Conservation (phyloP, 2,888 invertebrate species). For the Meliscaeva auricollis region DNA sequence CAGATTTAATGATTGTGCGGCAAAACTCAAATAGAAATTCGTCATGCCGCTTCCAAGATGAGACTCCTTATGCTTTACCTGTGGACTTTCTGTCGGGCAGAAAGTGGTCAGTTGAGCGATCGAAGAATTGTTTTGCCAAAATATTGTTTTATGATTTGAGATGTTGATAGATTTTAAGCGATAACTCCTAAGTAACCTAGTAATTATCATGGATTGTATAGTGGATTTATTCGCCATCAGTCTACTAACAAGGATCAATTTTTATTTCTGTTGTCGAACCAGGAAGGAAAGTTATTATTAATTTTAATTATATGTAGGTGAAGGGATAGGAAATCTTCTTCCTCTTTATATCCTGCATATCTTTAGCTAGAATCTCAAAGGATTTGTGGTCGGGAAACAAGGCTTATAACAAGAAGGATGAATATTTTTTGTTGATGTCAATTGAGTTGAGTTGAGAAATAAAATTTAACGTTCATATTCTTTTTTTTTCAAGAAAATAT, state of each 20-base stretch:
- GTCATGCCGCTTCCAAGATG: constrained; percentile 60
- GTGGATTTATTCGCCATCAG: constrained; percentile 60
- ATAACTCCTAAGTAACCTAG: constrained; percentile 46
- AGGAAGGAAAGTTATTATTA: constrained; percentile 69
- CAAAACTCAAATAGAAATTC: constrained; percentile 74
- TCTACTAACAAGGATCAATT: constrained; percentile 65
- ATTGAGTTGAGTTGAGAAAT: background rate
- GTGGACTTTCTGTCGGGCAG: constrained; percentile 41
- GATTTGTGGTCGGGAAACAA: constrained; percentile 38
- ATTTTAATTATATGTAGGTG: constrained; percentile 58
- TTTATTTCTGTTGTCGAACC: too few species aligned
- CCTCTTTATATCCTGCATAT: constrained; percentile 33
- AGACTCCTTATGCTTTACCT: constrained; percentile 48
- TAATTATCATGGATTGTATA: constrained; percentile 55
- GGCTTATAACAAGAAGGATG: constrained; percentile 12
- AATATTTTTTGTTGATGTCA: background rate
- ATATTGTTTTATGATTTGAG: constrained; percentile 71
- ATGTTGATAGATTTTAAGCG: constrained; percentile 68
- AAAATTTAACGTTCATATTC: too few species aligned
- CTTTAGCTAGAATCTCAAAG: constrained; percentile 41
- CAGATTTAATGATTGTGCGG: constrained; percentile 75
- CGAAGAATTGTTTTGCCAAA: constrained; percentile 59
- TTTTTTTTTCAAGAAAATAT: too few species aligned
- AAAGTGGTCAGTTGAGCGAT: constrained; percentile 51
- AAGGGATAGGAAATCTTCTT: constrained; percentile 40